These are phyloP conservation scores for Catharus bicknelli DNA, from an alignment of 2,113 vertebrate species.

Conservation along the genomic window DNA sequence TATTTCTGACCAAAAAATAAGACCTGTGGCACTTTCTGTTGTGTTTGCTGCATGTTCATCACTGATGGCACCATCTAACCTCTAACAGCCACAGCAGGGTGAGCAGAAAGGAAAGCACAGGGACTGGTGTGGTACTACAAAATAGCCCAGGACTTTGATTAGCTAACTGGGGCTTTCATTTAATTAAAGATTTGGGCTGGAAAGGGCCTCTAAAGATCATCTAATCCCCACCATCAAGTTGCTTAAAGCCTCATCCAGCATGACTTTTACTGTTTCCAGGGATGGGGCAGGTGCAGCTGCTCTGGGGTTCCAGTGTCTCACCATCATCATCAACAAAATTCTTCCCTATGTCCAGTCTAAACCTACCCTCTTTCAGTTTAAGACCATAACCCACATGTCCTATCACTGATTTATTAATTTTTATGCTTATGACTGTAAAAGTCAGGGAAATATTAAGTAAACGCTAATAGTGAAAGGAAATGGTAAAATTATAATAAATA, in stretches of 20 bases:
- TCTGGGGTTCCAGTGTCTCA: neutral
- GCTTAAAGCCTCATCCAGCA: neutral
- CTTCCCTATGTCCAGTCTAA: neutral
- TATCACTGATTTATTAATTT: neutral
- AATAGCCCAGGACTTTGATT: neutral
- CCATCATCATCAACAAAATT: neutral
- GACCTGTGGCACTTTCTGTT: neutral
- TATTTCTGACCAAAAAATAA: neutral
- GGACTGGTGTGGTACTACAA: neutral
- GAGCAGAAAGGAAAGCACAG: neutral
- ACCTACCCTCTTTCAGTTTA: neutral
- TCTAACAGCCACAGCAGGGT: neutral
- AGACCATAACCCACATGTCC: neutral
- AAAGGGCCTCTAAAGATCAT: neutral
- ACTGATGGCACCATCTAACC: neutral
- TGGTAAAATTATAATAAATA: neutral
- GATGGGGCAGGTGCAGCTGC: neutral
- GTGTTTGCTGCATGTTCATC: neutral
- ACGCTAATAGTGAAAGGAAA: neutral
- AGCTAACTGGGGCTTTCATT: neutral
- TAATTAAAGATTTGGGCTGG: neutral
- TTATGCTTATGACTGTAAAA: neutral
- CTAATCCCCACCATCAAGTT: too few species aligned
- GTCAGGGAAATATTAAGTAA: neutral
- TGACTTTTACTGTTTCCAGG: neutral